phyloP scores from a whole-genome alignment of 2,113 vertebrate species.

The Tragelaphus imberbis region DNA sequence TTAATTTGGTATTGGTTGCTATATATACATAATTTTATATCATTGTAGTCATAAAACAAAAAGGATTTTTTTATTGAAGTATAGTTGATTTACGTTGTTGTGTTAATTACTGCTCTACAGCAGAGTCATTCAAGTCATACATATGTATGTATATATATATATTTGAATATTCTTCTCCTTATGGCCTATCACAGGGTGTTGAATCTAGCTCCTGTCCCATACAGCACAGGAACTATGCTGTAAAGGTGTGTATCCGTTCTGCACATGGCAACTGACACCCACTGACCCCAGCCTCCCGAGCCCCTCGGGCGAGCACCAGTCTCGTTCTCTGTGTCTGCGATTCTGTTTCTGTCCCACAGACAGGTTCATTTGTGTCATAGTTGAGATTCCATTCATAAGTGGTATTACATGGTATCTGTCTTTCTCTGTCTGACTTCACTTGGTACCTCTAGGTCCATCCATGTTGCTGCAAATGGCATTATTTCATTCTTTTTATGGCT shows the following conservation, averaged over 20 bases:
- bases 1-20: background rate
- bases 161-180: background rate
- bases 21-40: background rate
- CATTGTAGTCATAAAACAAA: background rate
- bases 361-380: background rate
- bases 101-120: background rate
- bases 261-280: accelerated
- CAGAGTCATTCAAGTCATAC: background rate
- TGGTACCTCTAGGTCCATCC: background rate
- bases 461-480: background rate
- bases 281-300: background rate
- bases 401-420: background rate
- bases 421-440: background rate
- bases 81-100: background rate
- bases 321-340: background rate
- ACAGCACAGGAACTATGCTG: background rate
- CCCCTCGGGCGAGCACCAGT: background rate
- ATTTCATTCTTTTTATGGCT: background rate
- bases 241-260: background rate
- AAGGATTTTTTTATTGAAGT: background rate
- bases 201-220: background rate
- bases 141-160: background rate
- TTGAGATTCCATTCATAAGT: background rate
- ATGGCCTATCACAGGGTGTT: background rate
- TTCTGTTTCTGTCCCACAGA: background rate